phyloP scores from a whole-genome alignment of 2,797 vertebrate species.

The Menidia menidia region DNA sequence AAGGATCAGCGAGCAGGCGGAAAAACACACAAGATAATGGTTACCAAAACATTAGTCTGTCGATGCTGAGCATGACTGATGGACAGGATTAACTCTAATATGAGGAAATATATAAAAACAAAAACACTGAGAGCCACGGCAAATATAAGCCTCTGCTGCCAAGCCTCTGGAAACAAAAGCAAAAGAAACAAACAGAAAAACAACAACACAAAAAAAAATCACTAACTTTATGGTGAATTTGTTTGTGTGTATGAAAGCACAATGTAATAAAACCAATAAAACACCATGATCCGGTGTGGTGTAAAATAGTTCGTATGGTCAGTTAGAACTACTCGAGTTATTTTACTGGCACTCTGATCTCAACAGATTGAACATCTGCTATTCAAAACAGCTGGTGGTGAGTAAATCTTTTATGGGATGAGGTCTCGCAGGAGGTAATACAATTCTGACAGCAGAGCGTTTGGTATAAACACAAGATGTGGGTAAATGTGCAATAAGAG shows the following conservation, averaged over 20 bases:
- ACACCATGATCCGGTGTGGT: conserved; percentile 17
- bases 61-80: conserved; percentile 21
- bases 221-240: not conserved
- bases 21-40: conserved; percentile 7
- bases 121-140: conserved; percentile 35
- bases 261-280: conserved; percentile 16
- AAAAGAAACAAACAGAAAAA: conserved; percentile 25
- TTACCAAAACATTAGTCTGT: conserved; percentile 5
- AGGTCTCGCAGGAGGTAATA: conserved; percentile 7
- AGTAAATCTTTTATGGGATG: conserved; percentile 16
- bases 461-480: conserved; percentile 29
- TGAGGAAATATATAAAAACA: conserved; percentile 24
- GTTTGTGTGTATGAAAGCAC: conserved; percentile 12
- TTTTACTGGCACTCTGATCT: conserved; percentile 14
- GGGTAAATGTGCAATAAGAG: not conserved
- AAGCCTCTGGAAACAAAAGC: conserved; percentile 30
- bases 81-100: conserved; percentile 52
- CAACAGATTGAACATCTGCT: conserved; percentile 16
- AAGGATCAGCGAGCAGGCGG: not conserved
- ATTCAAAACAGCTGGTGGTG: conserved; percentile 9
- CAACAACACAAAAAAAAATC: conserved; percentile 4
- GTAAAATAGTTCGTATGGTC: conserved; percentile 52
- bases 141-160: conserved; percentile 32
- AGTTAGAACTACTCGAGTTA: conserved; percentile 5
- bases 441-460: conserved; percentile 18